phyloP scores from a whole-genome alignment of 92 coral and sea anemone species.

The Muricea muricata region DNA sequence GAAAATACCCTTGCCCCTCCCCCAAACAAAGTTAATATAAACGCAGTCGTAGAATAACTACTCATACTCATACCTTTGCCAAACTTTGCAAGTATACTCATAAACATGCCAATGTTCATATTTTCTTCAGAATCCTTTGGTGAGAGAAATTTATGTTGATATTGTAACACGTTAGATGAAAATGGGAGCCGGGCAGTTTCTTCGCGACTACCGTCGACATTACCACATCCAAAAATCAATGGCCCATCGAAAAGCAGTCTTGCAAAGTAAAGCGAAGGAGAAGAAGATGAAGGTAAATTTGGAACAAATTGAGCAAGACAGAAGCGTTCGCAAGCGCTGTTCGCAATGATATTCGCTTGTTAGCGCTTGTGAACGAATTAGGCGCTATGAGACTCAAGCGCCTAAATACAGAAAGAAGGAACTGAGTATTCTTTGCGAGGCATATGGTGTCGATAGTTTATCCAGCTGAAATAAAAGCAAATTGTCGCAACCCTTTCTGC shows the following conservation, averaged over 20 bases:
- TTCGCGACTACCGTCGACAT: background rate
- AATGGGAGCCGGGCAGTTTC: constrained; percentile 11
- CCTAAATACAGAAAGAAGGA: background rate
- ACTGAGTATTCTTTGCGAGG: background rate
- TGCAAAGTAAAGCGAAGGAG: background rate
- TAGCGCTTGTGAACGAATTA: background rate
- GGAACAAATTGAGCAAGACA: background rate
- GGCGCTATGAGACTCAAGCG: background rate
- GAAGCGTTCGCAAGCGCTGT: background rate
- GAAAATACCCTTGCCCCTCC: too few species aligned
- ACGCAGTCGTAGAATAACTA: too few species aligned
- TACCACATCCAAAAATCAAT: background rate
- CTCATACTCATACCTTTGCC: background rate
- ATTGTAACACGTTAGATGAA: background rate
- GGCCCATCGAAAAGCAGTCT: background rate
- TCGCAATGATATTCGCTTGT: background rate
- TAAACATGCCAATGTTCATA: background rate
- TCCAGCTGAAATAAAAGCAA: background rate
- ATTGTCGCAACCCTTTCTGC: background rate
- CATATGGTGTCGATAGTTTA: background rate
- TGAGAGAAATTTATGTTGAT: constrained; percentile 28
- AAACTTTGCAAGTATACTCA: background rate
- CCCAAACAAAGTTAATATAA: too few species aligned
- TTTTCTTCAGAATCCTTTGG: background rate
- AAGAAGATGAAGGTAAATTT: background rate